Evolutionary conservation across 2,888 invertebrate species (phyloP).

Genomic region (Anarsia innoxiella): DNA sequence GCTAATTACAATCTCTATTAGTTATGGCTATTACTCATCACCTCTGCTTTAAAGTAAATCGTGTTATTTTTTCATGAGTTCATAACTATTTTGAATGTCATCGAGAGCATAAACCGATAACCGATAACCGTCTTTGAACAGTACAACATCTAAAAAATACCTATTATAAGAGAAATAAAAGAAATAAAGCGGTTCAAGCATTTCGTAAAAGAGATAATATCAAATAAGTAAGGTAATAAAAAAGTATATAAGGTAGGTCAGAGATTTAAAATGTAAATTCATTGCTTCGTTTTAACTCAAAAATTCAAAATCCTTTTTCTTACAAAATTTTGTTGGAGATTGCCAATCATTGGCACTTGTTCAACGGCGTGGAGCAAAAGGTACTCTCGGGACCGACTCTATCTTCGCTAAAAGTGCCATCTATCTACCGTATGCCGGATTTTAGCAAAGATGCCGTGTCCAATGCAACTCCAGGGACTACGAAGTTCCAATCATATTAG

Average conservation of each 20-base stretch:
- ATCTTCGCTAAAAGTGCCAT: constrained; percentile 61
- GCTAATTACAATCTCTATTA: too few species aligned
- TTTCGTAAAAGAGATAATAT: too few species aligned
- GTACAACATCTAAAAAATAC: too few species aligned
- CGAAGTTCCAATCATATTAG: constrained; percentile 37
- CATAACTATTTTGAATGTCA: too few species aligned
- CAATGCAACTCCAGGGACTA: constrained; percentile 47
- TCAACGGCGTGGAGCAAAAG: constrained; percentile 59
- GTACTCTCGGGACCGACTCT: constrained; percentile 63
- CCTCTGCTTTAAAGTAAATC: too few species aligned
- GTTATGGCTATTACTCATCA: too few species aligned
- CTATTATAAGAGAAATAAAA: too few species aligned
- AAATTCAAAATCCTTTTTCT: constrained; percentile 18
- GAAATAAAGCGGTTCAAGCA: too few species aligned
- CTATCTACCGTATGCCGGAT: constrained; percentile 56
- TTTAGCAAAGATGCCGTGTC: constrained; percentile 48
- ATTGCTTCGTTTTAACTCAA: neutral
- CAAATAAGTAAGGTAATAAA: too few species aligned
- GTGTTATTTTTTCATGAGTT: too few species aligned
- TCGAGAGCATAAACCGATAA: too few species aligned
- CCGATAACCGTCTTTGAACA: too few species aligned
- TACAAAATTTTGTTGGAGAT: constrained; percentile 45
- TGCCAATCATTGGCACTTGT: constrained; percentile 60
- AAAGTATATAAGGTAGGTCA: neutral
- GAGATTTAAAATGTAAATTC: neutral